Conservation (phyloP, 1,140 invertebrate genomes). For the Helicoverpa armigera region DNA sequence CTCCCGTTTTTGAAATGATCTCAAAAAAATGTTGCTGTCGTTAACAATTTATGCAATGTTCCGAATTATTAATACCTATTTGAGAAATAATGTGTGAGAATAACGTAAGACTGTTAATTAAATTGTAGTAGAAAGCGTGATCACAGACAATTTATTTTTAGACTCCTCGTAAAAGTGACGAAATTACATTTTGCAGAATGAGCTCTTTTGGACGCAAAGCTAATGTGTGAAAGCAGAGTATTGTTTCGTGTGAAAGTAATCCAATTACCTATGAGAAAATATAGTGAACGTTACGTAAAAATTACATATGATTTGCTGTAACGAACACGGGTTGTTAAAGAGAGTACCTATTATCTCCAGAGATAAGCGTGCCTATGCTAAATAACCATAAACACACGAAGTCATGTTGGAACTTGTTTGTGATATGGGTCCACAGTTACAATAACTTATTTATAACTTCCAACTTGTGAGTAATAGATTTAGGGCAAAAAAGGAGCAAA, state of each 20-base stretch:
- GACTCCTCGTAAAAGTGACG: slow-evolving; percentile 10
- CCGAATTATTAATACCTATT: too few relatives aligned
- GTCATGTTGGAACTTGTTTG: slow-evolving; percentile 54
- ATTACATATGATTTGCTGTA: slow-evolving; percentile 14
- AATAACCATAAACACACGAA: slow-evolving; percentile 37
- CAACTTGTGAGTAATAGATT: background rate
- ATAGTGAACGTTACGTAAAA: slow-evolving; percentile 1
- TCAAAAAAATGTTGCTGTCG: background rate
- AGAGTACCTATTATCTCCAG: background rate
- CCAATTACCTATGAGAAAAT: slow-evolving; percentile 15
- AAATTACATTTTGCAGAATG: slow-evolving; percentile 10
- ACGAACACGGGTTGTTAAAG: background rate
- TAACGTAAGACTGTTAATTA: slow-evolving; percentile 5
- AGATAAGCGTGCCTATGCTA: slow-evolving; percentile 29
- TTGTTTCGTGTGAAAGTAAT: slow-evolving; percentile 60
- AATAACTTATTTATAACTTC: slow-evolving; percentile 23
- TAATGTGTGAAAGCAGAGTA: slow-evolving; percentile 54
- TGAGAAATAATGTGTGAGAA: background rate
- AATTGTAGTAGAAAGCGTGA: slow-evolving; percentile 51
- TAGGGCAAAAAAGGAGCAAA: background rate
- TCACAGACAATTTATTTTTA: slow-evolving; percentile 14
- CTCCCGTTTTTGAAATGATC: slow-evolving; percentile 6
- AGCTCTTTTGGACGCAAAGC: slow-evolving; percentile 41
- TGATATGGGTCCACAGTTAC: slow-evolving; percentile 43
- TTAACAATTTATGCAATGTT: too few relatives aligned